These are phyloP conservation scores for Lepidurus apus DNA, from an alignment of 1,140 invertebrate genomes.

Conservation along the genomic window DNA sequence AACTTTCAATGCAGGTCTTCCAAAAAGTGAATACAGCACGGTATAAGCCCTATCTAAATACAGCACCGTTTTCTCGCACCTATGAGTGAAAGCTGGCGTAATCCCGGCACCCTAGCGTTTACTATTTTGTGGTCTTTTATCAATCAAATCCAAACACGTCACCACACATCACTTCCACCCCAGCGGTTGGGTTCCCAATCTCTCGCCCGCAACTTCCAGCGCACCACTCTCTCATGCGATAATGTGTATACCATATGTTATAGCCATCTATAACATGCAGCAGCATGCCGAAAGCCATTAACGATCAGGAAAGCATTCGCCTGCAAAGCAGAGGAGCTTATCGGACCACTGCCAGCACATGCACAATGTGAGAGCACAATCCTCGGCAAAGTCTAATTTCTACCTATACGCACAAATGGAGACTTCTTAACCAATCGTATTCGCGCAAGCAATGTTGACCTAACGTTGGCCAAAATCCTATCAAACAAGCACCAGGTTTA, in stretches of 20 bases:
- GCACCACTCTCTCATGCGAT: neutral
- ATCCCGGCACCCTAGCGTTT: too few species aligned
- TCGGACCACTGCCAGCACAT: slow-evolving; percentile 9
- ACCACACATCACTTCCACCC: neutral
- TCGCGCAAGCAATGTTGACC: neutral
- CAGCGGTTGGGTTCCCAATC: neutral
- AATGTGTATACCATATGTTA: slow-evolving; percentile 19
- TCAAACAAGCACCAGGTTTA: slow-evolving; percentile 10
- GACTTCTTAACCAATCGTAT: neutral
- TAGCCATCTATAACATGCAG: slow-evolving; percentile 19
- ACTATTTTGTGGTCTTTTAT: neutral
- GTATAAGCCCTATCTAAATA: too few species aligned
- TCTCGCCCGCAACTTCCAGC: neutral
- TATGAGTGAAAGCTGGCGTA: too few species aligned
- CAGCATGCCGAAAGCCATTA: slow-evolving; percentile 18
- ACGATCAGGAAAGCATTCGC: slow-evolving; percentile 17
- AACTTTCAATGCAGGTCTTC: too few species aligned
- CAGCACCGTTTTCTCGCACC: too few species aligned
- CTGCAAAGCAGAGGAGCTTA: slow-evolving; percentile 14
- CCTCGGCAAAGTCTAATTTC: neutral
- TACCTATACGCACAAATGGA: neutral
- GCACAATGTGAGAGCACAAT: neutral
- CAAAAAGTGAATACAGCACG: too few species aligned
- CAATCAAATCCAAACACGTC: neutral
- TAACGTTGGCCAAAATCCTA: neutral